Conservation (phyloP, 30 jellyfish, hydroid and myxozoan genomes). For the Phacellophora camtschatica region DNA sequence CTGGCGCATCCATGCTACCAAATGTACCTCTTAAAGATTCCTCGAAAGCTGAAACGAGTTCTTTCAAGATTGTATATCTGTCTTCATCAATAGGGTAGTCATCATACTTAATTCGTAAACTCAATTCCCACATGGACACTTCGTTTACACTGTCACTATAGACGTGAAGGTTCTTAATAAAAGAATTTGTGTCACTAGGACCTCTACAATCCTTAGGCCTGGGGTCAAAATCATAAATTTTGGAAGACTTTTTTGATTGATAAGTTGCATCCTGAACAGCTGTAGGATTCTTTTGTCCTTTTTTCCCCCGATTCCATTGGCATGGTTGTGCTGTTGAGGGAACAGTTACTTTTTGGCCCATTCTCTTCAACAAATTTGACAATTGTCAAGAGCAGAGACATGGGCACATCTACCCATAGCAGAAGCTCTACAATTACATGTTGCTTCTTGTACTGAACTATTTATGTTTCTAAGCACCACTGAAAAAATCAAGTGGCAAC, state of each 20-base stretch:
- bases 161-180: not conserved
- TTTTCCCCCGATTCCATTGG: constrained; percentile 65
- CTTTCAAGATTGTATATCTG: not conserved
- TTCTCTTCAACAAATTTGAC: not conserved
- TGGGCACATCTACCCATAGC: constrained; percentile 55
- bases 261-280: constrained; percentile 1
- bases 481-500: not conserved
- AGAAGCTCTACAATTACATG: constrained; percentile 40
- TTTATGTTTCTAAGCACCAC: constrained; percentile 20
- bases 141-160: not conserved
- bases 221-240: constrained; percentile 43
- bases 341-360: constrained; percentile 10
- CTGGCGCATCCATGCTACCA: not conserved
- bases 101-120: constrained; percentile 1
- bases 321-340: constrained; percentile 60
- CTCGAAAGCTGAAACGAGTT: not conserved
- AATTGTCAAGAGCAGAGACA: constrained; percentile 55
- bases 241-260: constrained; percentile 3
- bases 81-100: constrained; percentile 15
- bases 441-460: constrained; percentile 18
- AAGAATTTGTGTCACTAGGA: not conserved
- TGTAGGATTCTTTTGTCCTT: constrained; percentile 37
- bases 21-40: not conserved
- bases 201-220: constrained; percentile 20
- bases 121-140: constrained; percentile 65